A percentile compares a stretch with the other conserved stretches of the same genome.
Evolutionary conservation across 2,113 vertebrate genomes (phyloP).

Genomic region (Platichthys stellatus): DNA sequence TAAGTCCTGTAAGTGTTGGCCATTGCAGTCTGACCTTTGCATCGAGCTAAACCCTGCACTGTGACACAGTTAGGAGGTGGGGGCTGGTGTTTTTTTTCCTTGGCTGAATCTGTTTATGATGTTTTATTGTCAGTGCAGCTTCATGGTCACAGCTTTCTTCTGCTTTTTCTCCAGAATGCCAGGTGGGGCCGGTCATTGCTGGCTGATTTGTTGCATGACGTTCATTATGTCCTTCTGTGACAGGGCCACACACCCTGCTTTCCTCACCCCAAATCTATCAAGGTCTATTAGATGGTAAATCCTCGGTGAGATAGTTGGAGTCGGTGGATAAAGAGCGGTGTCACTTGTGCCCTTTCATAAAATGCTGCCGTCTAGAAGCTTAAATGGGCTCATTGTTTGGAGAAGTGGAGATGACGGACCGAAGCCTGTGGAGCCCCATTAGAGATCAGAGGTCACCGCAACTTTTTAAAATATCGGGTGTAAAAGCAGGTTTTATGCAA

Average conservation of each 20-base stretch:
- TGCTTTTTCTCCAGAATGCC: not conserved
- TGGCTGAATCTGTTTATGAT: constrained; percentile 16
- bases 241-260: too few species aligned
- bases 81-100: constrained; percentile 9
- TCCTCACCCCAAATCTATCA: not conserved
- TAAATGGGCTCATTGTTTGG: constrained; percentile 16
- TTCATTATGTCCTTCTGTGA: constrained; percentile 1
- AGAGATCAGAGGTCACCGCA: constrained; percentile 20
- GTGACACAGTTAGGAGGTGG: constrained; percentile 22
- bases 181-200: not conserved
- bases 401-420: not conserved
- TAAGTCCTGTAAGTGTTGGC: too few species aligned
- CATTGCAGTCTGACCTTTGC: not conserved
- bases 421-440: not conserved
- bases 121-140: constrained; percentile 20
- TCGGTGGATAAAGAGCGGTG: constrained; percentile 37
- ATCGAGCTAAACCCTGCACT: not conserved
- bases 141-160: not conserved
- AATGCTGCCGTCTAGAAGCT: constrained; percentile 18
- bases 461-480: not conserved
- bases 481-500: constrained; percentile 33
- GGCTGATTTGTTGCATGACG: constrained; percentile 27
- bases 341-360: constrained; percentile 44
- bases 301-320: constrained; percentile 20
- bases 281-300: constrained; percentile 20